Base-by-base conservation (phyloP, 2,113 vertebrate genomes). In the Pomatostomus ruficeps region DNA sequence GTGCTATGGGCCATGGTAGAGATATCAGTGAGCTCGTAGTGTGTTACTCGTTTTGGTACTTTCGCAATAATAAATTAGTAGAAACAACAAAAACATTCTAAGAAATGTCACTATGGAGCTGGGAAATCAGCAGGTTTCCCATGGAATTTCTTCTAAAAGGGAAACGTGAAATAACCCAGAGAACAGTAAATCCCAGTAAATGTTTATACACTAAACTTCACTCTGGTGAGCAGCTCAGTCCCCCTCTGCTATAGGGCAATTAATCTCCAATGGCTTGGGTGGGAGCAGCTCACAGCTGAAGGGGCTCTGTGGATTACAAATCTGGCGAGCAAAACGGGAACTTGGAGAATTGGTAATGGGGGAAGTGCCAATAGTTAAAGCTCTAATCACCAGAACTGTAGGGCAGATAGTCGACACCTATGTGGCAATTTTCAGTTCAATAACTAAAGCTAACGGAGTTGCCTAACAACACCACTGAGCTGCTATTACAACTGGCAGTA, bases 211-310 rank as follows among this genome's bases (percentile, higher is more conserved):
- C 67, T 73, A 8, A 95, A 80, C 61, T 88, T 92, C 57, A 54
- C 65, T 85, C 29, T 79, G 72, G 89, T 79, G 68, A 89, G 83
- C 38, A 83, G 90, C 93, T 96, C 85, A 73, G 36, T 74, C 52
- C 68, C 78, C 49, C 16, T 93, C 78, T 88, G 57, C 81, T 76
- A 57, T 76, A 95, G 75, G 87, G 58, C 95, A 96, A 96, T 96
- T 94, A 94, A 96, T 96, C 89, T 89, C 66, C 87, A 91, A 93
- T 96, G 94, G 89, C 92, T 76, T 96, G 93, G 95, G 89, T 96
- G 92, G 93, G 82, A 97, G 93, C 90, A 93, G 87, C 67, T 94
- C 95, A 72, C 93, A 94, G 77, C 73, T 93, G 88, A 96, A 72
- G 86, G 78, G 86, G 63, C 84, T 94, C 89, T 79, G 86, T 85